Percentiles rank a stretch among this genome's conserved stretches.
Conservation (phyloP, 2,797 vertebrate genomes). For the Anguilla obscura region DNA sequence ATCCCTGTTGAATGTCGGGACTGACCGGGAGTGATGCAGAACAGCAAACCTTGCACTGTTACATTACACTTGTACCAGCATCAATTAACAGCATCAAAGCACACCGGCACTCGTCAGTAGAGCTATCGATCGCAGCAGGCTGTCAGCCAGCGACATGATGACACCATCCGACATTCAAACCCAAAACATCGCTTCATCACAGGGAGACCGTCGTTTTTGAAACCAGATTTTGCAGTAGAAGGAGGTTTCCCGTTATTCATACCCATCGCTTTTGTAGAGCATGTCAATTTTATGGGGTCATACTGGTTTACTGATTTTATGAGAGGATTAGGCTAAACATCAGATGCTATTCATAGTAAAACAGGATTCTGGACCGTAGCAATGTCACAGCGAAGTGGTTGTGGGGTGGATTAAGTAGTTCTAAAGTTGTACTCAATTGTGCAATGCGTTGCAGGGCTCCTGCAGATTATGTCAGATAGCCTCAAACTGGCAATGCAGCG, state of each 20-base stretch:
- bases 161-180: conserved; percentile 46
- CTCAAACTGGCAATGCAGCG: conserved; percentile 47
- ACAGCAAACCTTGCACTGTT: conserved; percentile 28
- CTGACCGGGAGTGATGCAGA: not conserved
- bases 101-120: conserved; percentile 57
- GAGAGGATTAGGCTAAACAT: conserved; percentile 51
- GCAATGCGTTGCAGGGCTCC: conserved; percentile 50
- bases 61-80: conserved; percentile 76
- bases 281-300: not conserved
- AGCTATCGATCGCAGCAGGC: conserved; percentile 34
- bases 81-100: conserved; percentile 42
- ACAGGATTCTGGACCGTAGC: conserved; percentile 70
- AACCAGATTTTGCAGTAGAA: not conserved
- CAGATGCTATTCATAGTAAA: conserved; percentile 28
- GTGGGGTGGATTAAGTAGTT: conserved; percentile 66
- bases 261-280: conserved; percentile 10
- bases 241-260: not conserved
- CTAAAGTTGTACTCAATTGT: conserved; percentile 60
- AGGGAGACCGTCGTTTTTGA: not conserved
- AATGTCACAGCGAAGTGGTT: conserved; percentile 54
- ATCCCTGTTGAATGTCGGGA: not conserved
- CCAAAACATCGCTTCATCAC: not conserved
- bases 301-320: conserved; percentile 40
- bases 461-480: conserved; percentile 57
- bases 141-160: conserved; percentile 52